A percentile compares a stretch with the other conserved stretches of the same genome.
phyloP scores from a whole-genome alignment of 2,113 vertebrate genomes.

The Salvelinus alpinus region DNA sequence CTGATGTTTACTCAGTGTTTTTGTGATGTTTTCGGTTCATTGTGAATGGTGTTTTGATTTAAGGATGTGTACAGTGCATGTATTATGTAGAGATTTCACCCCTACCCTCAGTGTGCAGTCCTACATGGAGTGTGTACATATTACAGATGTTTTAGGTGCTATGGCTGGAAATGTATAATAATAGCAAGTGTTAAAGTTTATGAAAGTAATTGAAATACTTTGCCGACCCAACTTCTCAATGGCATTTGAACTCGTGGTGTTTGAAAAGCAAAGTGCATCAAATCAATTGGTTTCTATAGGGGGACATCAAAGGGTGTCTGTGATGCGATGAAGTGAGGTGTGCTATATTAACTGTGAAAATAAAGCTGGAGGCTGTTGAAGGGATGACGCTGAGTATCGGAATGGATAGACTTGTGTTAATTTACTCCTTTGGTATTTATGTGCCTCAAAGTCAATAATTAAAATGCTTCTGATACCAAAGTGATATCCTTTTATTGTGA shows the following conservation, averaged over 20 bases:
- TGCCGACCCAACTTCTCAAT: constrained; percentile 14
- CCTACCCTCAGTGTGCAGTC: constrained; percentile 45
- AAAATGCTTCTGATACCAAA: constrained; percentile 33
- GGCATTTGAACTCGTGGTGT: constrained; percentile 18
- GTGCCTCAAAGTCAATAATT: constrained; percentile 60
- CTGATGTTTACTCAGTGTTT: constrained; percentile 23
- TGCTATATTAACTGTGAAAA: constrained; percentile 47
- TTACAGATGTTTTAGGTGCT: constrained; percentile 38
- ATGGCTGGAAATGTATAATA: constrained; percentile 20
- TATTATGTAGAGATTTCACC: constrained; percentile 32
- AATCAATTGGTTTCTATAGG: constrained; percentile 31
- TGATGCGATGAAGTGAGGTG: constrained; percentile 39
- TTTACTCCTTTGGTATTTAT: constrained; percentile 40
- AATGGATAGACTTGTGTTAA: constrained; percentile 25
- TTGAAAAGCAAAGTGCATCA: not conserved
- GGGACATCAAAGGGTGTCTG: constrained; percentile 36
- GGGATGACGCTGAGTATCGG: constrained; percentile 16
- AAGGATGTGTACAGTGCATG: constrained; percentile 33
- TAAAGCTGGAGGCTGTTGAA: constrained; percentile 39
- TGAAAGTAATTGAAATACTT: constrained; percentile 18
- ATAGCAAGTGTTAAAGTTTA: constrained; percentile 17
- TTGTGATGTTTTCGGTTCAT: constrained; percentile 15
- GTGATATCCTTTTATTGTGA: constrained; percentile 5
- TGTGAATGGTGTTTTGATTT: constrained; percentile 49
- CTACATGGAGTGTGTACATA: constrained; percentile 32